phyloP scores from a whole-genome alignment of 2,888 invertebrate genomes.

The Chironomus tentans region DNA sequence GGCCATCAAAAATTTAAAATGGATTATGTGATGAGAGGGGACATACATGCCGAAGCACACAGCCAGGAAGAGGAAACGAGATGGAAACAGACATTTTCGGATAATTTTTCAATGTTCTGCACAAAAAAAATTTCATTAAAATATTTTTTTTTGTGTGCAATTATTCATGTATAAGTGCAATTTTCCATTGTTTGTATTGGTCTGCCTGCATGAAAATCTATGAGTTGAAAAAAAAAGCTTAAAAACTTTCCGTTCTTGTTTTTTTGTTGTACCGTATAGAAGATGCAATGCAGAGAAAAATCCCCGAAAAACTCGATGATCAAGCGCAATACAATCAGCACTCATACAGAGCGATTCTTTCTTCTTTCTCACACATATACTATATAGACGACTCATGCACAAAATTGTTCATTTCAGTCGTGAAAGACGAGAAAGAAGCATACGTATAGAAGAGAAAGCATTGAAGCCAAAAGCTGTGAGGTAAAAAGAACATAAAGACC shows the following conservation, averaged over 20 bases:
- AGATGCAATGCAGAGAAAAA: neutral
- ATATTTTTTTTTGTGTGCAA: too few species aligned
- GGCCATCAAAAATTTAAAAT: constrained; percentile 13
- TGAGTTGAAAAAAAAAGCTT: too few species aligned
- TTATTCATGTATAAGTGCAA: too few species aligned
- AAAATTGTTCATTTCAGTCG: neutral
- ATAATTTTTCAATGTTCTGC: too few species aligned
- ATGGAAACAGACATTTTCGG: too few species aligned
- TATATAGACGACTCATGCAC: neutral
- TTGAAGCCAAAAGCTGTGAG: constrained; percentile 11
- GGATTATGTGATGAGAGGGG: neutral
- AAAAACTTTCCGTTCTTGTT: too few species aligned
- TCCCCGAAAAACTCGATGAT: neutral
- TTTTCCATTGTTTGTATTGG: too few species aligned
- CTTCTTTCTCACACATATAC: neutral
- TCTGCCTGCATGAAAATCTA: too few species aligned
- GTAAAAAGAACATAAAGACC: constrained; percentile 13
- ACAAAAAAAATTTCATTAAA: too few species aligned
- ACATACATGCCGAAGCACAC: too few species aligned
- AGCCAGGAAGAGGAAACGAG: too few species aligned
- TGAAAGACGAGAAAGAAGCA: neutral
- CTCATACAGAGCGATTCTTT: neutral
- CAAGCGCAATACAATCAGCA: neutral
- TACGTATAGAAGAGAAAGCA: neutral
- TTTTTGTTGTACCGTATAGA: neutral